Base-by-base conservation (phyloP, 2,113 vertebrate genomes). In the Daboia siamensis region DNA sequence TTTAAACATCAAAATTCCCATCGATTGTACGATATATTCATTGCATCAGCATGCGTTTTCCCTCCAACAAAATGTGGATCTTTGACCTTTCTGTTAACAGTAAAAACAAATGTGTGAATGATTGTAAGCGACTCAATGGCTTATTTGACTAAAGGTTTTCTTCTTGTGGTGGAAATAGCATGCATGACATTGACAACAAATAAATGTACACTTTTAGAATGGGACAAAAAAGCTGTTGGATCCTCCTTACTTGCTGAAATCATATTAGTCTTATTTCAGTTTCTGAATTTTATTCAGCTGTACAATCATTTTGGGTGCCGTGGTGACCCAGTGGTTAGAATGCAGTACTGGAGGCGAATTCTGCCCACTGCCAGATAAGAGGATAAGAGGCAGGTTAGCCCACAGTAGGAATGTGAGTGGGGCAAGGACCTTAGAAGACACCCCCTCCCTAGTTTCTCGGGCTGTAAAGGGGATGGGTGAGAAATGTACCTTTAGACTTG, bases 51-150 rank as follows among this genome's bases (percentile, higher is more conserved):
- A 96, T 95, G 95, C 91, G 33, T 7, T 10, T 97, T 96, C 95
- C 94, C n/a, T 94, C 86, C 90, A 89, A 57, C 59, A 94, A 95
- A 86, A 95, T 91, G 92, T 51, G 90, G 61, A 92, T 95, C 92
- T 97, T 97, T 94, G 90, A 96, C 96, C 96, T 95, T 88, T 95
- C 91, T 94, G 93, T 92, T 91, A 93, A 94, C 93, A 94, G 96
- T 93, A 89, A n/a, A 74, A 93, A 89, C 17, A 96, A 96, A 95
- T 29, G 64, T 59, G 13, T 94, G 91, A 96, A 94, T 90, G 90
- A 92, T 95, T 54, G 64, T 69, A 52, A 91, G 85, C 39, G 3
- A 55, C 92, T 95, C 91, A 92, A 91, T 94, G 88, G 80, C 96
- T 97, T 97, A 4, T 39, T 54, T 69, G 21, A 17, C 15, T 29